phyloP scores from a whole-genome alignment of 2,888 invertebrate genomes.

The Morinoia aosen region DNA sequence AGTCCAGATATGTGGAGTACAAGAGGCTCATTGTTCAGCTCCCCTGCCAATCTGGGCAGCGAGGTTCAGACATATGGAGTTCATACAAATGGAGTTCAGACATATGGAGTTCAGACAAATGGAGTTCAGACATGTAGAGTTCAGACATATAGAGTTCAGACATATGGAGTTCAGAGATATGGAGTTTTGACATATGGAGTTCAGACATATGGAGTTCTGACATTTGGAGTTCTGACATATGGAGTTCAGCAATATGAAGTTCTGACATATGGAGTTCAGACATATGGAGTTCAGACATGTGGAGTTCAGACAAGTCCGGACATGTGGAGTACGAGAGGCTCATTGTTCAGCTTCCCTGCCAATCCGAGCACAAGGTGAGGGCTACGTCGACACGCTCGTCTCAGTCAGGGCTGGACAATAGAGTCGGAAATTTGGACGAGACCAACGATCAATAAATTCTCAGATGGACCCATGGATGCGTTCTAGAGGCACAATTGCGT shows the following conservation, averaged over 20 bases:
- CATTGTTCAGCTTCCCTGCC: not conserved
- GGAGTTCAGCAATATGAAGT: no score
- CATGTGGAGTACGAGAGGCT: not conserved
- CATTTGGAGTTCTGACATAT: no score
- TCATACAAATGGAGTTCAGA: no score
- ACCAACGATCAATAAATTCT: constrained; percentile 1
- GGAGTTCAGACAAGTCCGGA: not conserved
- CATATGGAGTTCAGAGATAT: no score
- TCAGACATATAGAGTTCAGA: no score
- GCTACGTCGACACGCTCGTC: not conserved
- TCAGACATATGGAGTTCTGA: no score
- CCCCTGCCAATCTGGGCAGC: no score
- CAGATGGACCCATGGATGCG: not conserved
- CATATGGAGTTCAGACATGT: not conserved
- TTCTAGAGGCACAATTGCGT: not conserved
- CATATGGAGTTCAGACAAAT: no score
- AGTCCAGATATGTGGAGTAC: not conserved
- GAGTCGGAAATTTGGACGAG: not conserved
- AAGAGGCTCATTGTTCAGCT: not conserved
- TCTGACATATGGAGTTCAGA: no score
- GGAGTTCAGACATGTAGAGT: no score
- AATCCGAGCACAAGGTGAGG: not conserved
- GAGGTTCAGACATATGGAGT: no score
- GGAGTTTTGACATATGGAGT: no score
- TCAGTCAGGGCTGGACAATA: not conserved